These are phyloP conservation scores for Nestor notabilis DNA, from an alignment of 2,113 vertebrate genomes.

Conservation along the genomic window DNA sequence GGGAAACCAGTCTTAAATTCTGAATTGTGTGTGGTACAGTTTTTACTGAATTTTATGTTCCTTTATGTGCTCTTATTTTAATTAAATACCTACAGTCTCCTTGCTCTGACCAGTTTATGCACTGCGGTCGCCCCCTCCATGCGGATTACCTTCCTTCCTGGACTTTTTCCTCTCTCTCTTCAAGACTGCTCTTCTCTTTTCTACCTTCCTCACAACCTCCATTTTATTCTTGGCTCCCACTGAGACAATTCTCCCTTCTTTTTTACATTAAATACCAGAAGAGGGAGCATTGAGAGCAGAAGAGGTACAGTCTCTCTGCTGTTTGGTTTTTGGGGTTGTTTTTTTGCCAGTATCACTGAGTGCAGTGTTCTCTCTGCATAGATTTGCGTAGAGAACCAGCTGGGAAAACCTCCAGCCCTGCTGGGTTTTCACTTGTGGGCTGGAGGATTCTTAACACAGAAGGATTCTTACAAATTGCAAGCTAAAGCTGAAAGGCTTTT, in stretches of 20 bases:
- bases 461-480: neutral
- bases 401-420: neutral
- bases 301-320: neutral
- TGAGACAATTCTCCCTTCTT: neutral
- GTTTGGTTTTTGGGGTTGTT: neutral
- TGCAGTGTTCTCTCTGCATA: neutral
- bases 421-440: neutral
- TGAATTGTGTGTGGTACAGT: neutral
- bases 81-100: neutral
- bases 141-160: neutral
- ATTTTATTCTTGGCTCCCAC: neutral
- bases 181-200: neutral
- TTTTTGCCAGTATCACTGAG: neutral
- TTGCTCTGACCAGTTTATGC: neutral
- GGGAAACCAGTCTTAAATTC: neutral
- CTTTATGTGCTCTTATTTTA: neutral
- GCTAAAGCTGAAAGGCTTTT: neutral
- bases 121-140: neutral
- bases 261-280: conserved; percentile 4
- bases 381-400: neutral
- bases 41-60: neutral
- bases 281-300: neutral
- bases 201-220: neutral
- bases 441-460: neutral
- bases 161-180: neutral